These are phyloP conservation scores for Calyptomena viridis DNA, from an alignment of 2,113 vertebrate species.

Conservation along the genomic window DNA sequence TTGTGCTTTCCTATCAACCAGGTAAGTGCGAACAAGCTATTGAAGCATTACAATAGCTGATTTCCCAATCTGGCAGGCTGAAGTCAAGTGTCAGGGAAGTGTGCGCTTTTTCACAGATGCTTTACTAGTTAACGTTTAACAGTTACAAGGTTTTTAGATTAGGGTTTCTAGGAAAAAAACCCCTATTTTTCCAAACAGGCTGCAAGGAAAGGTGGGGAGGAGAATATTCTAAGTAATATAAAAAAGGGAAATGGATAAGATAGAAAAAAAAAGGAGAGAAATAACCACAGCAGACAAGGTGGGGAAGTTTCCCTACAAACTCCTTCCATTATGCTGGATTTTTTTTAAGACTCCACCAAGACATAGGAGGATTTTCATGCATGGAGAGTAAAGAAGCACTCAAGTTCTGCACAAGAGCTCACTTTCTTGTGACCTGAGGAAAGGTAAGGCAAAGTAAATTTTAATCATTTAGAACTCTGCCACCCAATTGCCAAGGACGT, in stretches of 20 bases:
- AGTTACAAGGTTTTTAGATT: not conserved
- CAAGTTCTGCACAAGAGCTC: not conserved
- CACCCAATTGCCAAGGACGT: not conserved
- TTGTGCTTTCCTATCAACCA: not conserved
- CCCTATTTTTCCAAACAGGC: not conserved
- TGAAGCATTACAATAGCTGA: not conserved
- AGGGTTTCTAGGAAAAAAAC: not conserved
- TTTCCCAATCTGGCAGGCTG: not conserved
- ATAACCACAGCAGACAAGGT: not conserved
- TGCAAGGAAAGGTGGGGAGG: not conserved
- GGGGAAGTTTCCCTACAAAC: not conserved
- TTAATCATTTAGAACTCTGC: not conserved
- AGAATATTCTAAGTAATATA: not conserved
- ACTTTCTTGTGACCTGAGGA: not conserved
- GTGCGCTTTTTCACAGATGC: not conserved
- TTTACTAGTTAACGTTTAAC: slow-evolving; percentile 45
- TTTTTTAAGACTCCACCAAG: not conserved
- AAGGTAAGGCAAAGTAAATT: not conserved
- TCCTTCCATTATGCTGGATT: not conserved
- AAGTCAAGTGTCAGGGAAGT: not conserved
- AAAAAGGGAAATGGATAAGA: not conserved
- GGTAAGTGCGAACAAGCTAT: not conserved
- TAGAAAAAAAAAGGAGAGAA: not conserved
- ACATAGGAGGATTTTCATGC: not conserved
- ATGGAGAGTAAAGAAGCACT: not conserved